Base-by-base conservation (phyloP, 2,113 vertebrate genomes). In the Callocephalon fimbriatum region DNA sequence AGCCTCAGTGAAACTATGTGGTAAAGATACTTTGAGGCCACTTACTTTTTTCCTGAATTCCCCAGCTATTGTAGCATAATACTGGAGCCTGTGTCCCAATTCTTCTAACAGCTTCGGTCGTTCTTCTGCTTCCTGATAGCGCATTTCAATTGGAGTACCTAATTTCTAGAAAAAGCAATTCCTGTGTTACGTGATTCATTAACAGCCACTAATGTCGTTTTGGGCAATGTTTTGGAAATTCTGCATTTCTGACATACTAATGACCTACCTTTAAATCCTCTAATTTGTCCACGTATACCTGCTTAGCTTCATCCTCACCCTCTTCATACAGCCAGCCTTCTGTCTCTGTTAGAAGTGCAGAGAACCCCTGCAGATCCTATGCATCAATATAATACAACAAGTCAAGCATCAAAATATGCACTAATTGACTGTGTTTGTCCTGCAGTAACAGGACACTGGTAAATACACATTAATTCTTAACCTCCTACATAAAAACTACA, bases 301-400 rank as follows among this genome's bases (percentile, higher is more conserved):
- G 98, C 56, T 98, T 99, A 11, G 98, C 96, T 93, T 98, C 98
- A 86, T 99, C 98, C 74, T 98, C 98, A 35, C 98, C 98, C 73
- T 99, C 98, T 80, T 98, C 98, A 79, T 99, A 99, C 5, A 99
- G 96, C 98, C 98, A 99, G 86, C 98, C 97, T 96, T 98, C 98
- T 37, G 98, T 98, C 88, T 98, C 97, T 9, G 97, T 97, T 42
- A 99, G 96, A 25, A 98, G 97, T 7, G 95, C 95, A 85, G 97
- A 95, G 91, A 98, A 98, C 15, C 89, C 92, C 5, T 97, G 94
- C 75, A 98, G 98, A 80, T 98, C 98, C 98, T 98, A 45, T 15
- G 29, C 25, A n/a, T 23, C 29, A 26, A 79, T 2, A 27, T 5
- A 95, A 96, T 29, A 42, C 9, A 92, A 83, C 35, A 77, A 3